A percentile compares a stretch with the other conserved stretches of the same genome.
Evolutionary conservation across 2,113 vertebrate species (phyloP).

Genomic region (Microcebus jonahi): DNA sequence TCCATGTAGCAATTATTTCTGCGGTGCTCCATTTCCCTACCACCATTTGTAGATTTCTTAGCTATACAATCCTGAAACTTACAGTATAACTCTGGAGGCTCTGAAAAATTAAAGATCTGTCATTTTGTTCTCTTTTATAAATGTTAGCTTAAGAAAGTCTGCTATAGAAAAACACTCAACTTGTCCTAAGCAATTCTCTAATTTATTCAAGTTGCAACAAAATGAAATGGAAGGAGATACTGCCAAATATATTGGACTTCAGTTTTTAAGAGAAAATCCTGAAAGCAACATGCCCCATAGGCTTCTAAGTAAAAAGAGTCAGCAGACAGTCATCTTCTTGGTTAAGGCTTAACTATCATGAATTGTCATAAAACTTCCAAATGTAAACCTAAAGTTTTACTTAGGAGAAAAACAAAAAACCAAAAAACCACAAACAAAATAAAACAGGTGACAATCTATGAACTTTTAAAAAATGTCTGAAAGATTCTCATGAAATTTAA

Average conservation of each 20-base stretch:
- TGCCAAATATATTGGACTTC: not conserved
- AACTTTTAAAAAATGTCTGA: not conserved
- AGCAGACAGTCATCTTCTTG: not conserved
- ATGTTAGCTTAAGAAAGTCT: not conserved
- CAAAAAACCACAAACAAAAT: not conserved
- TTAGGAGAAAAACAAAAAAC: not conserved
- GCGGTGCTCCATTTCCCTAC: not conserved
- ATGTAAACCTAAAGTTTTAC: not conserved
- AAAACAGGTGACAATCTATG: not conserved
- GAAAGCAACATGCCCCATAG: not conserved
- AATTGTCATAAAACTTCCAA: not conserved
- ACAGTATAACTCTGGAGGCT: not conserved
- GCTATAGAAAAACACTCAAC: not conserved
- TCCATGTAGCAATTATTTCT: not conserved
- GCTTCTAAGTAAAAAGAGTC: not conserved
- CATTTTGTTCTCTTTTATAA: not conserved
- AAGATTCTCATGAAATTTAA: constrained; percentile 22
- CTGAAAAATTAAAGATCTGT: not conserved
- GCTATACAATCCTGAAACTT: not conserved
- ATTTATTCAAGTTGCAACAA: not conserved
- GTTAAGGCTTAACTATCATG: not conserved
- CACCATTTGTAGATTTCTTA: not conserved
- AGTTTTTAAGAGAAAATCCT: constrained; percentile 34
- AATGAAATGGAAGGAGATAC: not conserved
- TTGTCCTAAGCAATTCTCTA: constrained; percentile 11